Base-by-base conservation (phyloP, 2,113 vertebrate species). In the Tragelaphus buxtoni region DNA sequence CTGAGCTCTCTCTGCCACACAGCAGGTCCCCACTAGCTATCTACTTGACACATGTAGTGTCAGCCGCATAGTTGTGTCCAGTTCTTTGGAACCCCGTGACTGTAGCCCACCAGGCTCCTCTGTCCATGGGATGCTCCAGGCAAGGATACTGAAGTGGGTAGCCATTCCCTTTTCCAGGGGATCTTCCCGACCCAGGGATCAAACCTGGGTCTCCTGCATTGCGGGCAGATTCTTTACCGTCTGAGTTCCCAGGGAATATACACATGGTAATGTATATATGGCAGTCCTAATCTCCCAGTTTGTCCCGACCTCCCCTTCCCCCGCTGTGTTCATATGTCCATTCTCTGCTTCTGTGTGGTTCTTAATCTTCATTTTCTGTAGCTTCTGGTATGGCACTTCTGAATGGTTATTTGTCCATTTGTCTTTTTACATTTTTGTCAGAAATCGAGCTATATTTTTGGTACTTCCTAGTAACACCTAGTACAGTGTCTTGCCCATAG, bases 351-450 rank as follows among this genome's bases (percentile, higher is more conserved):
- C n/a, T 74, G 35, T 42, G 35, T 42, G 35, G 39, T 42, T 58
- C 51, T 81, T 47, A 16, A 6, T n/a, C 53, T 39, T 60, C 47
- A 10, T 20, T 20, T 86, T 28, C 65, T 42, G 1, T 39, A 17
- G 26, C 39, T 94, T 92, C 83, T n/a, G n/a, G 28, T 1, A 1
- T 14, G 49, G 28, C 35, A 51, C 28, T n/a, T 69, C 12, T 80
- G 24, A 61, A 12, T n/a, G 77, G 32, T 58, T 51, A 35, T 30
- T 56, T 88, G 60, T 60, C 16, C 51, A 32, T 56, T 63, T 72
- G 26, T 65, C 47, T 53, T 80, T 49, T 35, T 63, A 30, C 1
- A 4, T 53, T 92, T 92, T 96, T 42, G 49, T 96, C 65, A 69
- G 86, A 91, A 53, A 53, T 32, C 0, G 1, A 69, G 32, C 35